Base-by-base conservation (phyloP, 64 coral and sea anemone species). In the Anthopleura sola region DNA sequence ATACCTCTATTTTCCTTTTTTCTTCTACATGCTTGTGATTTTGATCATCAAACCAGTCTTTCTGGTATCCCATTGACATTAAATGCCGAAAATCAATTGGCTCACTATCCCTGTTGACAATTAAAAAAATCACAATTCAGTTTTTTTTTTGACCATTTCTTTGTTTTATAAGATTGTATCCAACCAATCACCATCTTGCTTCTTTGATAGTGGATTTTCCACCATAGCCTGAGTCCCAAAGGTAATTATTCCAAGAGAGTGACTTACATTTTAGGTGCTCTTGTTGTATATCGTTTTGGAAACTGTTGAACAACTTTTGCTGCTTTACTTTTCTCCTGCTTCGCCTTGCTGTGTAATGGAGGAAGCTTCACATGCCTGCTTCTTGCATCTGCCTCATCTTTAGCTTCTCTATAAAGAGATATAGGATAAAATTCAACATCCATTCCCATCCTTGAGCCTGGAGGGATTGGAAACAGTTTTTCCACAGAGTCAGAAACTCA, bases 41-140 rank as follows among this genome's bases (percentile, higher is more conserved):
- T 77, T 96, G 90, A 39, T 96, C 90, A 34, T 83, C 17, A 78
- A 96, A 89, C 94, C 94, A 96, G 75, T 96, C 94, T 21, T 66
- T 75, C 51, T 89, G 90, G 17, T 96, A 96, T 84, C 94, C 90
- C 90, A 96, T 92, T 23, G 90, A 86, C 87, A 96, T 38, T 3
- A 96, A 86, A 78, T 92, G 94, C 19, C 48, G 48, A 14, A 96
- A 90, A 55, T 96, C 78, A 15, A 90, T 90, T 28, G 90, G 90
- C 53, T 96, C 90, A 49, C 34, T 80, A 38, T 80, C 83, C 15
- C 89, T 91, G 82, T 36, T 53, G 6, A 53, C 11, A 53, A 53
- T 12, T 53, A 19, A 29, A 12, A 33, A 23, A 10, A 0, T 75
- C 29, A 71, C 29, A 62, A 10, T 68, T 68, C 5, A 68, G 55